A percentile compares a stretch with the other conserved stretches of the same genome.
Conservation (phyloP, 2,888 invertebrate genomes). For the Tanypteryx hageni region DNA sequence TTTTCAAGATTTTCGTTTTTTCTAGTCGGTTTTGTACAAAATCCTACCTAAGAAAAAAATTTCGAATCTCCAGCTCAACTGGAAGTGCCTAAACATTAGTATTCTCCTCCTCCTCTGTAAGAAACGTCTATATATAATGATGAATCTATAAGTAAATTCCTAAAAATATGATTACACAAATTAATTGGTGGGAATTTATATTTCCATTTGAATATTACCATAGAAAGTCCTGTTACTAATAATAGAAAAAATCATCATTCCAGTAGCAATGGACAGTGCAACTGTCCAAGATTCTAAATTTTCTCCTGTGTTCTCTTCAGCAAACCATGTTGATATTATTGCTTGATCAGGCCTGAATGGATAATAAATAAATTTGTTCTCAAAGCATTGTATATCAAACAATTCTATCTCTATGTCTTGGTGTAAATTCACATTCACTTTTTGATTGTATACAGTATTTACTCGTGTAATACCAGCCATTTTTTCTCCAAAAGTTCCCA, state of each 20-base stretch:
- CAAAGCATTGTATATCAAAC: neutral
- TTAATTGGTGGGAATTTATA: neutral
- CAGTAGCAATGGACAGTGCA: constrained; percentile 31
- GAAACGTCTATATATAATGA: no score
- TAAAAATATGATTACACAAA: neutral
- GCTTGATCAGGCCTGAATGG: constrained; percentile 24
- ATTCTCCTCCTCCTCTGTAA: no score
- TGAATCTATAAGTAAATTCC: neutral
- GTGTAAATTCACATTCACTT: neutral
- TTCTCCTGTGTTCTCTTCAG: neutral
- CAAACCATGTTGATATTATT: constrained; percentile 12
- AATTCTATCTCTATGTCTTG: neutral
- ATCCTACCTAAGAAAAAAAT: no score
- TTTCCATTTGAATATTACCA: neutral
- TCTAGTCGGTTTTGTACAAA: no score
- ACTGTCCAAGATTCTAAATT: constrained; percentile 42
- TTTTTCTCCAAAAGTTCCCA: no score
- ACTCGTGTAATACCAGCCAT: no score
- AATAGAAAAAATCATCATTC: constrained; percentile 10
- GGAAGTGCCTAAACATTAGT: no score
- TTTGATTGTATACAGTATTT: neutral
- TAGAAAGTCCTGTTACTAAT: neutral
- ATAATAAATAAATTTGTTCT: neutral
- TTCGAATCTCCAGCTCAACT: no score
- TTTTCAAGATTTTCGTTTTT: no score